Conservation (phyloP, 1,140 invertebrate genomes). For the Zaprionus kolodkinae region DNA sequence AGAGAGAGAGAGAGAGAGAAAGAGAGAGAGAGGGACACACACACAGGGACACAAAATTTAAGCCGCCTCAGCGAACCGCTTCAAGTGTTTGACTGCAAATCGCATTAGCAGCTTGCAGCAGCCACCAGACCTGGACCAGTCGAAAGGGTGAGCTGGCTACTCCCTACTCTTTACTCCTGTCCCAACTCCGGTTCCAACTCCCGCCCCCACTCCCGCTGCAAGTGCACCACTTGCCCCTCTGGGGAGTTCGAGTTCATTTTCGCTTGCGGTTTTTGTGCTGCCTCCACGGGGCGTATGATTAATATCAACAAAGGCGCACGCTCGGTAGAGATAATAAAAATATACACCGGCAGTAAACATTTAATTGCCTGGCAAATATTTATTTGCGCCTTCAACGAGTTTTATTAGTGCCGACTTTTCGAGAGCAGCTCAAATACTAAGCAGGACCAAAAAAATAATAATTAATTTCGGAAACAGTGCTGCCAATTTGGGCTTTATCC, state of each 20-base stretch:
- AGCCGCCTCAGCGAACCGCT: constrained; percentile 48
- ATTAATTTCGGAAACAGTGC: neutral
- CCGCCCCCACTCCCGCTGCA: constrained; percentile 7
- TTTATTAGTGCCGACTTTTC: constrained; percentile 46
- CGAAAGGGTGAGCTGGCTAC: too few relatives aligned
- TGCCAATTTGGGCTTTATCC: too few relatives aligned
- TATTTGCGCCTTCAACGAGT: constrained; percentile 67
- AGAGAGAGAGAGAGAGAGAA: too few relatives aligned
- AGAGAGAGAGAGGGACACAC: too few relatives aligned
- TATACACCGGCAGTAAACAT: constrained; percentile 53
- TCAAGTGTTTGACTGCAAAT: constrained; percentile 60
- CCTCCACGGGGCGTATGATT: constrained; percentile 68
- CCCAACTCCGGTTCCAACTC: neutral
- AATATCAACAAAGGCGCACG: constrained; percentile 46
- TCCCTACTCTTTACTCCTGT: too few relatives aligned
- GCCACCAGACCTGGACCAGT: neutral
- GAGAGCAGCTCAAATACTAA: constrained; percentile 61
- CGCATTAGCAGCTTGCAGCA: constrained; percentile 60
- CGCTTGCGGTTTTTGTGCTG: constrained; percentile 32
- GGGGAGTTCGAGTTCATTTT: constrained; percentile 25
- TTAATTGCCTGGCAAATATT: constrained; percentile 77
- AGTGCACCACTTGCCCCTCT: constrained; percentile 34
- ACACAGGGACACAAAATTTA: constrained; percentile 32
- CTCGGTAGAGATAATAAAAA: constrained; percentile 53
- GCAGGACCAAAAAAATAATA: constrained; percentile 7